Base-by-base conservation (phyloP, 2,113 vertebrate genomes). In the Prochilodus magdalenae region DNA sequence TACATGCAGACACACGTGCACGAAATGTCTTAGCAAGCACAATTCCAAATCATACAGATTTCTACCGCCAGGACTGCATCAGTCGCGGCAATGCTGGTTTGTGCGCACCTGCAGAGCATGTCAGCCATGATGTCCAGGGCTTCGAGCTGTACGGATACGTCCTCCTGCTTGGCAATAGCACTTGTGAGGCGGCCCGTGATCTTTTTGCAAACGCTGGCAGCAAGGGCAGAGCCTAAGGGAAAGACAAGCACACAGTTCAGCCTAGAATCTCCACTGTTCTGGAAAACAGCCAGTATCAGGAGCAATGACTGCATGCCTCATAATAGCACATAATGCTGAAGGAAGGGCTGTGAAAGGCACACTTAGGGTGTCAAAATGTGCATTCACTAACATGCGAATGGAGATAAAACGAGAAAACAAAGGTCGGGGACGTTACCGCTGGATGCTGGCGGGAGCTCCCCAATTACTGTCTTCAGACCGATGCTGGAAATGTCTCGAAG, bases 81-180 rank as follows among this genome's bases (percentile, higher is more conserved):
- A 44, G 10, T 10, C 24, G 36, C 36, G 33, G 65, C 30, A 47
- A 27, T 33, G 26, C 76, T 82, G 4, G 29, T 33, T 7, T 6
- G 74, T 20, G n/a, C 74, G 90, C 94, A 98, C 96, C 96, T 97
- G 95, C 97, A 98, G 27, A 99, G 93, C 98, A 99, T 99, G 93
- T 99, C 98, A 49, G 98, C 98, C 98, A 99, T 99, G 89, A 99
- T 99, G 93, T 98, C 98, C 60, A 99, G 94, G 1, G 98, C 98
- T 91, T 99, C 98, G 69, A 99, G 93, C 75, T 99, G 98, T 82
- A 99, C 98, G 18, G 98, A 99, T 20, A 99, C 98, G 74, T 99
- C 98, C 84, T 99, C 98, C 91, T 99, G 98, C 87, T 99, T 99
- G 90, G 98, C 98, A 90, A 99, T 99, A 88, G 98, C 98, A 87